phyloP scores from a whole-genome alignment of 1,140 invertebrate species.

The Charaxes varanes region DNA sequence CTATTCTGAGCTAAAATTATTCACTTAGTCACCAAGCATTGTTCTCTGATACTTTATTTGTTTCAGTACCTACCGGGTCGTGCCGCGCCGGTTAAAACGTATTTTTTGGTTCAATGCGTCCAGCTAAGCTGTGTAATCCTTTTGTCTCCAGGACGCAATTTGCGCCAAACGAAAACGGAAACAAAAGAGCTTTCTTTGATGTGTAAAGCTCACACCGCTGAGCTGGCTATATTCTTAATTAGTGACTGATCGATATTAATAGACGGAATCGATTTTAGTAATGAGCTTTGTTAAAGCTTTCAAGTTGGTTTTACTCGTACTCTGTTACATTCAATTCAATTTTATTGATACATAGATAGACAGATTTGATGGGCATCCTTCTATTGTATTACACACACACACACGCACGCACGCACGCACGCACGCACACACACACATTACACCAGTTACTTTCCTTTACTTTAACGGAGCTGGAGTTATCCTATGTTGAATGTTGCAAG shows the following conservation, averaged over 20 bases:
- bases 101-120: constrained; percentile 25
- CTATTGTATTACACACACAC: too few relatives aligned
- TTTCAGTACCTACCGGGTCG: constrained; percentile 21
- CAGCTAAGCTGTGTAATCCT: constrained; percentile 19
- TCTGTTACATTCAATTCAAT: too few relatives aligned
- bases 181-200: constrained; percentile 23
- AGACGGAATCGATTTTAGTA: neutral
- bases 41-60: constrained; percentile 64
- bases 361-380: too few relatives aligned
- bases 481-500: too few relatives aligned
- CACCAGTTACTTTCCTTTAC: too few relatives aligned
- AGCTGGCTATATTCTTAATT: constrained; percentile 1
- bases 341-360: too few relatives aligned
- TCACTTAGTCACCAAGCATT: constrained; percentile 55
- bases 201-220: constrained; percentile 6
- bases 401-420: too few relatives aligned
- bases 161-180: constrained; percentile 28
- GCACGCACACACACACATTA: too few relatives aligned
- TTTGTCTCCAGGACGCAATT: constrained; percentile 25
- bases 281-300: too few relatives aligned
- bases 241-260: too few relatives aligned
- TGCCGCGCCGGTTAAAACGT: constrained; percentile 22
- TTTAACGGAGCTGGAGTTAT: too few relatives aligned
- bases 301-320: too few relatives aligned
- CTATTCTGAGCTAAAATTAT: constrained; percentile 50